Evolutionary conservation across 1,140 invertebrate species (phyloP).

Genomic region (Caenorhabditis inopinata): DNA sequence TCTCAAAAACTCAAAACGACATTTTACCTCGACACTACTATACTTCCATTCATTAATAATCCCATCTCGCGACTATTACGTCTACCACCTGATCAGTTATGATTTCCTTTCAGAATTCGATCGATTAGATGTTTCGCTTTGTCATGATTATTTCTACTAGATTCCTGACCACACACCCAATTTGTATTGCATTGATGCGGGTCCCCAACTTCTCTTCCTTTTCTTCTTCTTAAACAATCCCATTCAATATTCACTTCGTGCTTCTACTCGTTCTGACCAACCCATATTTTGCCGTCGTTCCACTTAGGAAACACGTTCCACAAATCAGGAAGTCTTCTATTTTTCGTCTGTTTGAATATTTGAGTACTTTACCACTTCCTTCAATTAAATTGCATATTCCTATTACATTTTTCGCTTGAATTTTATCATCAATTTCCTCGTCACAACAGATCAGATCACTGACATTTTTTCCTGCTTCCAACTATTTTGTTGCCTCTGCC

Average conservation of each 20-base stretch:
- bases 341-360: conserved; percentile 25
- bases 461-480: background rate
- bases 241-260: conserved; percentile 19
- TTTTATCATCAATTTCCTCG: conserved; percentile 9
- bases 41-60: background rate
- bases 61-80: background rate
- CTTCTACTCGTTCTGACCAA: conserved; percentile 4
- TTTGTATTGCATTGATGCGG: conserved; percentile 9
- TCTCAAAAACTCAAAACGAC: background rate
- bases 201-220: background rate
- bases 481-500: conserved; percentile 31
- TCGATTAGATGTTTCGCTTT: background rate
- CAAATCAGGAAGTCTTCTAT: conserved; percentile 2
- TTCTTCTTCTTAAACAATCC: background rate
- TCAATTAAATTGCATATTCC: background rate
- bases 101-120: background rate
- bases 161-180: conserved; percentile 31
- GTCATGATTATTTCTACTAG: background rate
- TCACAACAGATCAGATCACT: conserved; percentile 21
- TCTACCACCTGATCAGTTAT: background rate
- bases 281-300: conserved; percentile 30
- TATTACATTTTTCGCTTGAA: background rate
- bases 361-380: background rate
- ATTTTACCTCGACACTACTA: background rate
- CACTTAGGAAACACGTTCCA: conserved; percentile 30